Evolutionary conservation across 1,140 invertebrate species (phyloP).

Genomic region (Heliothis subflexa): DNA sequence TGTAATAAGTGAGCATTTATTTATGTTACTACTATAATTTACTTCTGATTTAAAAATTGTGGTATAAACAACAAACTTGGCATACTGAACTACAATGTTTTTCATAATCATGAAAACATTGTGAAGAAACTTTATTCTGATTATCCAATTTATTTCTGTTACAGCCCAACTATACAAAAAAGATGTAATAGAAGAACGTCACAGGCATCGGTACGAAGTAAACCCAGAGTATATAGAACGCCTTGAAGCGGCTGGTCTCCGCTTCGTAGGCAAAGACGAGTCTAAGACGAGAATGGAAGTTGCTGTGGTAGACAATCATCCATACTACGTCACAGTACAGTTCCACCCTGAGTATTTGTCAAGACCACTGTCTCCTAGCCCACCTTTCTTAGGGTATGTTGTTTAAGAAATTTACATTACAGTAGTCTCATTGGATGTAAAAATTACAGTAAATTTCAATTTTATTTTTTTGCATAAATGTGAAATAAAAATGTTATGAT

Average conservation of each 20-base stretch:
- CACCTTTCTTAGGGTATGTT: conserved; percentile 95
- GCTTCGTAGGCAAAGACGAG: conserved; percentile 95
- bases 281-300: conserved; percentile 95
- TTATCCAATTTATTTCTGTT: conserved; percentile 52
- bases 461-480: too few species aligned
- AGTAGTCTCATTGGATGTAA: too few species aligned
- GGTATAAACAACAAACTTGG: too few species aligned
- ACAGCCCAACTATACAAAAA: conserved; percentile 94
- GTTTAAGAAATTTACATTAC: too few species aligned
- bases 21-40: neutral
- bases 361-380: conserved; percentile 96
- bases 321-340: conserved; percentile 98
- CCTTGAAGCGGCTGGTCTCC: conserved; percentile 94
- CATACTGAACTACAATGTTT: too few species aligned
- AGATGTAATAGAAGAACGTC: conserved; percentile 96
- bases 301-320: conserved; percentile 91
- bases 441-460: too few species aligned
- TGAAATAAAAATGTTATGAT: neutral
- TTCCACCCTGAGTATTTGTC: conserved; percentile 99
- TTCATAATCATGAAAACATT: neutral
- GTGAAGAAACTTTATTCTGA: neutral
- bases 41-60: too few species aligned
- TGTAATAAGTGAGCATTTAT: conserved; percentile 89
- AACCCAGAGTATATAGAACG: conserved; percentile 94
- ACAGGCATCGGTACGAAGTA: conserved; percentile 98